Percentiles rank a stretch among this genome's conserved stretches.
phyloP scores from a whole-genome alignment of 2,113 vertebrate genomes.

The Dipodomys merriami region DNA sequence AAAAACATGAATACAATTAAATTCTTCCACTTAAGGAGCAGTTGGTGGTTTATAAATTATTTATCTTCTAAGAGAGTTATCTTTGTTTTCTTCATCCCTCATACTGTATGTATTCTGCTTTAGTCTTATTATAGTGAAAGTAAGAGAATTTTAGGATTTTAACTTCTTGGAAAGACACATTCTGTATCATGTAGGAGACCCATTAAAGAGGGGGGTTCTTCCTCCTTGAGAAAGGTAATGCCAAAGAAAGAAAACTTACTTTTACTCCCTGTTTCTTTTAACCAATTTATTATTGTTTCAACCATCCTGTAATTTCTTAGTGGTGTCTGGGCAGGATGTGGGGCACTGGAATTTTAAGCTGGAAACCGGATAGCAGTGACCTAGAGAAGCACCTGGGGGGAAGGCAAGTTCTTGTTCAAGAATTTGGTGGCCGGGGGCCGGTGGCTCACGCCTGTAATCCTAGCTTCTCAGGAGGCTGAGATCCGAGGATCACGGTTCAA shows the following conservation, averaged over 20 bases:
- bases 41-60: background rate
- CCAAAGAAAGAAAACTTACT: background rate
- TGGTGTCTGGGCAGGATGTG: background rate
- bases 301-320: background rate
- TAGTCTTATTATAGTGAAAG: background rate
- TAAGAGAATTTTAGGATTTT: background rate
- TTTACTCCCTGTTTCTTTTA: background rate
- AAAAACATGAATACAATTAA: too few species aligned
- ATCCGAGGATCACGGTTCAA: too few species aligned
- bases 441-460: too few species aligned
- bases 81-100: background rate
- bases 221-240: background rate
- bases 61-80: constrained; percentile 18
- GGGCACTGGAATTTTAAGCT: background rate
- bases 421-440: too few species aligned
- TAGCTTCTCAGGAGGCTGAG: too few species aligned
- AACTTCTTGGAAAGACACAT: background rate
- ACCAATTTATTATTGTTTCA: background rate
- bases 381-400: background rate
- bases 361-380: too few species aligned
- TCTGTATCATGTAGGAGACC: too few species aligned
- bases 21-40: background rate
- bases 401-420: background rate
- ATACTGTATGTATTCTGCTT: background rate
- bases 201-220: background rate